Percentiles rank a stretch among this genome's conserved stretches.
These are phyloP conservation scores for Crocallis elinguaria DNA, from an alignment of 2,888 invertebrate species.

Conservation along the genomic window DNA sequence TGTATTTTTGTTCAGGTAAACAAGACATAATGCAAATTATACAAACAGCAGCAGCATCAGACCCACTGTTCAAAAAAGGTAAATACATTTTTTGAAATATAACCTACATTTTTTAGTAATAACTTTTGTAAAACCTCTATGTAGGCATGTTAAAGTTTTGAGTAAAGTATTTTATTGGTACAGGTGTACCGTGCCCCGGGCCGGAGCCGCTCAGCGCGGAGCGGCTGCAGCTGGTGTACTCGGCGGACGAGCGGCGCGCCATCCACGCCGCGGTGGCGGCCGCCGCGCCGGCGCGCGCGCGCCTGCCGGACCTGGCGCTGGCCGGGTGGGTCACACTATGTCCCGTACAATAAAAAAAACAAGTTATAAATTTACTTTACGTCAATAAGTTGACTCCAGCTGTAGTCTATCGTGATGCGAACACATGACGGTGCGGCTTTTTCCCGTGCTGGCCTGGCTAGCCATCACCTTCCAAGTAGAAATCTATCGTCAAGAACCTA, in stretches of 20 bases:
- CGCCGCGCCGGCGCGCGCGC: slow-evolving; percentile 61
- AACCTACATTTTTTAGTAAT: not conserved
- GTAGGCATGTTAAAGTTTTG: no score
- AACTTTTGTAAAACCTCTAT: not conserved
- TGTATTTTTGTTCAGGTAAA: slow-evolving; percentile 49
- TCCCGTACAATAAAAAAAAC: not conserved
- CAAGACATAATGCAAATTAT: slow-evolving; percentile 61
- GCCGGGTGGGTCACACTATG: slow-evolving; percentile 47
- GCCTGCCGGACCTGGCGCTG: slow-evolving; percentile 61
- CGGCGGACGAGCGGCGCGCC: slow-evolving; percentile 82
- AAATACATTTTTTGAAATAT: slow-evolving; percentile 34
- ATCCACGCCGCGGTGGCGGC: slow-evolving; percentile 81
- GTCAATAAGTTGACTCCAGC: no score
- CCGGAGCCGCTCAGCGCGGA: slow-evolving; percentile 59
- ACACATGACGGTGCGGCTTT: no score
- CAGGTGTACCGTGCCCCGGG: slow-evolving; percentile 54
- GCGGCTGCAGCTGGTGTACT: slow-evolving; percentile 71
- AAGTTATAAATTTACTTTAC: not conserved
- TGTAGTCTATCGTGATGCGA: no score
- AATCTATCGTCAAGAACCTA: no score
- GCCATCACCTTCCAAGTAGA: no score
- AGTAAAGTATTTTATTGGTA: no score
- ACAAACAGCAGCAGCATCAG: slow-evolving; percentile 50
- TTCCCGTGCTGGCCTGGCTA: no score
- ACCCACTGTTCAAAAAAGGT: slow-evolving; percentile 68